A percentile compares a stretch with the other conserved stretches of the same genome.
Evolutionary conservation across 1,140 invertebrate species (phyloP).

Genomic region (Mycetomoellerius zeteki): DNA sequence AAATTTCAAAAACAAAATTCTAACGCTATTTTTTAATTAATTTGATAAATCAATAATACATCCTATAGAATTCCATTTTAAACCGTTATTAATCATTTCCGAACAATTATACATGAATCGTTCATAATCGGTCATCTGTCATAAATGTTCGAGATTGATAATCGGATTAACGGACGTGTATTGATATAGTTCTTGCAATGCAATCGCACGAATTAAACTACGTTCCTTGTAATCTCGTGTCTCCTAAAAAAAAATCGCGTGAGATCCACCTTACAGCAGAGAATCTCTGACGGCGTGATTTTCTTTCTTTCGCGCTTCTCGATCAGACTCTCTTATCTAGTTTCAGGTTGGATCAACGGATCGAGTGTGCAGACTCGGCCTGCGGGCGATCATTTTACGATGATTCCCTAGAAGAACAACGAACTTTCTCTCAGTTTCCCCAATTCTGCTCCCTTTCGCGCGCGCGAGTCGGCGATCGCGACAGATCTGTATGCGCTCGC

Average conservation of each 20-base stretch:
- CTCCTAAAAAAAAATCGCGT: conserved; percentile 26
- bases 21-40: background rate
- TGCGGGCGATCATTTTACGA: conserved; percentile 65
- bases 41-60: conserved; percentile 20
- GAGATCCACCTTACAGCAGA: conserved; percentile 17
- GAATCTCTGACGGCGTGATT: conserved; percentile 6
- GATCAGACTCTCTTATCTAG: conserved; percentile 35
- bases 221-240: background rate
- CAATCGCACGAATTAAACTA: background rate
- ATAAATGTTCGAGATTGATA: conserved; percentile 41
- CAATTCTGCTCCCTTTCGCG: background rate
- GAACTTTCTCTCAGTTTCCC: background rate
- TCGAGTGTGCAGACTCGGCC: conserved; percentile 46
- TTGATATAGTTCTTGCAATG: background rate
- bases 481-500: conserved; percentile 79
- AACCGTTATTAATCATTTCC: conserved; percentile 40
- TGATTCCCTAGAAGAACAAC: conserved; percentile 42
- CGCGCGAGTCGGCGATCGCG: conserved; percentile 58
- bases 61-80: conserved; percentile 5
- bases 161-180: conserved; percentile 31
- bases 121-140: conserved; percentile 47
- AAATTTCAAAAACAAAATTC: conserved; percentile 10
- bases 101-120: conserved; percentile 50
- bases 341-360: conserved; percentile 69
- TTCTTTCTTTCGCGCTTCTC: conserved; percentile 5